Base-by-base conservation (phyloP, 2,888 invertebrate genomes). In the Polydrusus tereticollis region DNA sequence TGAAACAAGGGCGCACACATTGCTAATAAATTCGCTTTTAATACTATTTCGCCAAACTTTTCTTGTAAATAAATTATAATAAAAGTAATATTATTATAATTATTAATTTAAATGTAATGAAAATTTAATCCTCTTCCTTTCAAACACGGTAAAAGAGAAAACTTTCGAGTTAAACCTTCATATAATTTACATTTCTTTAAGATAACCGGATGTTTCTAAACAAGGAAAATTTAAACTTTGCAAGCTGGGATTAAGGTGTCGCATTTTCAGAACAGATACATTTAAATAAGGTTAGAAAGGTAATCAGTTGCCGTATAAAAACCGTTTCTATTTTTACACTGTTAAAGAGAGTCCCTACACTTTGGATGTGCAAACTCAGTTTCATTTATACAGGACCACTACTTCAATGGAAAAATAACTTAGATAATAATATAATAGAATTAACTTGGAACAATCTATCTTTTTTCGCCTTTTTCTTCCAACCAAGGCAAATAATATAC, bases 101-200 rank as follows among this genome's bases (percentile, higher is more conserved):
- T 47, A 47, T 21, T 21, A 47, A 47, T 47, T 47, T 47, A 20
- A 47, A 47, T 47, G 47, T 47, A 47, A 47, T 47, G 47, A 47
- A 47, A 47, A 47, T 23, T 10, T 47, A 47, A 47, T 47, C 47
- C 23, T 21, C 21, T 20, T 5, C 1, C 21, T 47, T 8, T 10
- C 21, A 12, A 45, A 47, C 21, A 8, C 12, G 21, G 23, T 23
- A 47, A n/a, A 10, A 47, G n/a, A 21, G 47, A 47, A n/a, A 47
- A 12, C 5, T 47, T 47, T 47, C 23, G n/a, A 45, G 23, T 47
- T 21, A 47, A 47, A 47, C 23, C 47, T 47, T 47, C 21, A 47
- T 47, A 47, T n/a, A 47, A 47, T 47, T 47, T 47, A 21, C 47
- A 47, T 47, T 47, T 47, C 47, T 47, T 47, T 23, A n/a, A 23